Percentiles rank a stretch among this genome's conserved stretches.
These are phyloP conservation scores for Drosophila pegasa DNA, from an alignment of 2,888 invertebrate genomes.

Conservation along the genomic window DNA sequence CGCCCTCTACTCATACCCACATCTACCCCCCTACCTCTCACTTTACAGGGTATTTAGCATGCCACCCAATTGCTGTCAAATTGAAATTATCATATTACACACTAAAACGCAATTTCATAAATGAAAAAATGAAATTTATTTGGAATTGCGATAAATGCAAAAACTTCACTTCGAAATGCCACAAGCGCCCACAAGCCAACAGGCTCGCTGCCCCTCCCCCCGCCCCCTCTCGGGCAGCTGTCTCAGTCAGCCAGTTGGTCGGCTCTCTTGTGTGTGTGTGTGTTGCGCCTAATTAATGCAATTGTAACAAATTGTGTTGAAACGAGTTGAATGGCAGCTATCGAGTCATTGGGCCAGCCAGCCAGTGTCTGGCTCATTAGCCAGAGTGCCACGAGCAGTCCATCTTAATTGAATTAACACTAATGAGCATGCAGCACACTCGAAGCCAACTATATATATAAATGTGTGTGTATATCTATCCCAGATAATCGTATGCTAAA, in stretches of 20 bases:
- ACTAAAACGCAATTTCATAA: neutral
- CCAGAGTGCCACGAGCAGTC: conserved; percentile 65
- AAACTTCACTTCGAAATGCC: neutral
- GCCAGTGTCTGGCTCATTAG: conserved; percentile 61
- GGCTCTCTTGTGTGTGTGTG: too few relatives aligned
- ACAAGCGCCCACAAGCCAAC: neutral
- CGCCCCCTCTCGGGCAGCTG: neutral
- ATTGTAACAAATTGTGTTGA: conserved; percentile 68
- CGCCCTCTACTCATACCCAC: too few relatives aligned
- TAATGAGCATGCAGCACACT: conserved; percentile 59
- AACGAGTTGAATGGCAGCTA: conserved; percentile 46
- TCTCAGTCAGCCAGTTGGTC: neutral
- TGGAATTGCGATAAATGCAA: conserved; percentile 13
- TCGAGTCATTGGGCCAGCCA: conserved; percentile 36
- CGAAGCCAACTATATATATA: neutral
- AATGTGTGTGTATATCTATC: conserved; percentile 2
- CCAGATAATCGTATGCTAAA: conserved; percentile 23
- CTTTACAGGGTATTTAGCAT: neutral
- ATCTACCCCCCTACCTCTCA: too few relatives aligned
- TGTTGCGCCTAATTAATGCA: conserved; percentile 71
- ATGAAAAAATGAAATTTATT: conserved; percentile 5
- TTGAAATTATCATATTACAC: conserved; percentile 1
- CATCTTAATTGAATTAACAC: conserved; percentile 70
- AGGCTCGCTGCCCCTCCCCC: conserved; percentile 9
- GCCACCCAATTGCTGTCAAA: neutral